phyloP scores from a whole-genome alignment of 2,113 vertebrate genomes.

The Halcyon malimbica region DNA sequence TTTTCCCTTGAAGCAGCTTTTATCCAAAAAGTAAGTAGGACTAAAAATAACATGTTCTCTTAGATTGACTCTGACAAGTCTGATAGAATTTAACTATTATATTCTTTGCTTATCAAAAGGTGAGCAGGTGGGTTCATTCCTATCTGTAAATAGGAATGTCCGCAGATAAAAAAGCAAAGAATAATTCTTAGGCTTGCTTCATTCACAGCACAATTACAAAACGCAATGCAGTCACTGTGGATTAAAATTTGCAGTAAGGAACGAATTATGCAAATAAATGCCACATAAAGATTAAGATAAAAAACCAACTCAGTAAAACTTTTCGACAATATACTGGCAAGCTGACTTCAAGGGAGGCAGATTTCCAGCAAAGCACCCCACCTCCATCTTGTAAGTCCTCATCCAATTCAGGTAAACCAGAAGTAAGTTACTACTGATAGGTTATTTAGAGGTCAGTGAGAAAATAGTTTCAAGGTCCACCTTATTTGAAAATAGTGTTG shows the following conservation, averaged over 20 bases:
- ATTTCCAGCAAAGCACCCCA: neutral
- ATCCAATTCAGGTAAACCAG: neutral
- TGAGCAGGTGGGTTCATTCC: neutral
- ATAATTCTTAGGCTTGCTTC: neutral
- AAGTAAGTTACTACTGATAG: neutral
- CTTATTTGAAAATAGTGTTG: neutral
- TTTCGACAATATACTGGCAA: neutral
- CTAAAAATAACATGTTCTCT: slow-evolving; percentile 20
- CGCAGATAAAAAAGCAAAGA: neutral
- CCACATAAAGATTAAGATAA: neutral
- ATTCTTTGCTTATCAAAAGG: neutral
- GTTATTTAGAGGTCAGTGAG: neutral
- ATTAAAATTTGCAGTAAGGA: neutral
- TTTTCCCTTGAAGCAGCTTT: slow-evolving; percentile 24
- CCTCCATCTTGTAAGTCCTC: neutral
- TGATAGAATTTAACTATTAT: neutral
- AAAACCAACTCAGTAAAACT: neutral
- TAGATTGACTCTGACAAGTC: neutral
- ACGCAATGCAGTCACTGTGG: neutral
- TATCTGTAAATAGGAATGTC: neutral
- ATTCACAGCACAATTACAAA: neutral
- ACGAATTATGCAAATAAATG: neutral
- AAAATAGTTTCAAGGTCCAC: neutral
- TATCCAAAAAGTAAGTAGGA: slow-evolving; percentile 17
- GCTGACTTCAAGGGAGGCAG: neutral